phyloP scores from a whole-genome alignment of 30 jellyfish, hydroid and myxozoan genomes.

The Rhopilema esculentum region DNA sequence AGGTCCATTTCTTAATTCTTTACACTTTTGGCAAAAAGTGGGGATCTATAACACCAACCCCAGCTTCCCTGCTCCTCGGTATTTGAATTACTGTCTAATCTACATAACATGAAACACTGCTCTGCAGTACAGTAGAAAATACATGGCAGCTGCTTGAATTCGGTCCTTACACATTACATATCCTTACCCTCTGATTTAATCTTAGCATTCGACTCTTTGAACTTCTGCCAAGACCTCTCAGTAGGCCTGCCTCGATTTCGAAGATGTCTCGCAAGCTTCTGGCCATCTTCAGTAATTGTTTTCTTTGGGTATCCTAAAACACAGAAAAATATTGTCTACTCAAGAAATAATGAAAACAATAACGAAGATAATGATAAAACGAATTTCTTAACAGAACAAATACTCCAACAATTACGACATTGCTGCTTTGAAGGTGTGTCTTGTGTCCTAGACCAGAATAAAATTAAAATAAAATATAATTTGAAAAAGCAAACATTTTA shows the following conservation, averaged over 20 bases:
- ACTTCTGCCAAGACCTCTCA: constrained; percentile 67
- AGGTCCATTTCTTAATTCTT: no score
- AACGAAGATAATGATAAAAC: neutral
- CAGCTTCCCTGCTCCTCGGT: no score
- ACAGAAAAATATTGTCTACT: no score
- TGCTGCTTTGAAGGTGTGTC: neutral
- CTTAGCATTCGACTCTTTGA: constrained; percentile 32
- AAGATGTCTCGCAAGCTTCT: constrained; percentile 64
- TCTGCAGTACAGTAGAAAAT: neutral
- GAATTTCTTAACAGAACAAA: neutral
- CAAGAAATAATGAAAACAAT: no score
- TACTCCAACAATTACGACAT: no score
- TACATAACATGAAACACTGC: no score
- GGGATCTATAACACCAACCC: no score
- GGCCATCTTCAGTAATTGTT: constrained; percentile 83
- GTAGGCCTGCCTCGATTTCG: constrained; percentile 95
- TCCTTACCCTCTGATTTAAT: constrained; percentile 7
- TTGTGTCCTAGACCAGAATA: no score
- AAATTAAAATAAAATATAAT: no score
- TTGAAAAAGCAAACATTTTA: no score
- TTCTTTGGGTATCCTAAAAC: constrained; percentile 78
- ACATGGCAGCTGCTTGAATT: neutral
- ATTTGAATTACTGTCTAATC: no score
- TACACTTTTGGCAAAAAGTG: no score
- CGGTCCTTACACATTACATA: neutral